Evolutionary conservation across 2,113 vertebrate species (phyloP).

Genomic region (Cnemophilus loriae): DNA sequence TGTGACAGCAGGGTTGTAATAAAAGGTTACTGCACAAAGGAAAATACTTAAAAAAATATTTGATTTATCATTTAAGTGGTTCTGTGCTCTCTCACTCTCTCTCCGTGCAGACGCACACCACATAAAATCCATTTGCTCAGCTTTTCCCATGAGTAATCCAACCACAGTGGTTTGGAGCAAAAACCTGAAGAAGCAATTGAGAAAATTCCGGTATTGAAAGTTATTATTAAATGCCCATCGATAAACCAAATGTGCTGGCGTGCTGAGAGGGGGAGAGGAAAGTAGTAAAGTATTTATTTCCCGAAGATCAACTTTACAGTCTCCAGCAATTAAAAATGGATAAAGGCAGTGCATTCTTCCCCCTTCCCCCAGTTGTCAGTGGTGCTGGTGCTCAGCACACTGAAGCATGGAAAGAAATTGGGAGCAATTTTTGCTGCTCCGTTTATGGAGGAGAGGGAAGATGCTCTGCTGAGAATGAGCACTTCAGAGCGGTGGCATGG

Average conservation of each 20-base stretch:
- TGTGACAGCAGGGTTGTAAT: neutral
- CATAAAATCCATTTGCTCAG: conserved; percentile 70
- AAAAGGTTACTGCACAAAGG: conserved; percentile 16
- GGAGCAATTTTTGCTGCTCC: conserved; percentile 19
- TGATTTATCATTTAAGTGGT: conserved; percentile 37
- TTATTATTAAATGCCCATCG: conserved; percentile 70
- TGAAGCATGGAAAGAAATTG: conserved; percentile 1
- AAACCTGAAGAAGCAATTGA: conserved; percentile 71
- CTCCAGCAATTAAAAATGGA: conserved; percentile 77
- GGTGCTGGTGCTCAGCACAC: neutral
- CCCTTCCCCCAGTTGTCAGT: neutral
- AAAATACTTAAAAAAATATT: neutral
- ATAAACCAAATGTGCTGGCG: conserved; percentile 60
- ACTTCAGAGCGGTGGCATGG: neutral
- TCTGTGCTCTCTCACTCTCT: neutral
- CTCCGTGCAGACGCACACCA: neutral
- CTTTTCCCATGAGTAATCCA: conserved; percentile 70
- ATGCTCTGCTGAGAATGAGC: neutral
- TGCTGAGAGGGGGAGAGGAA: conserved; percentile 55
- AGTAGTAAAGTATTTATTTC: conserved; percentile 70
- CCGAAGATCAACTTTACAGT: conserved; percentile 61
- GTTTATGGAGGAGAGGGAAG: neutral
- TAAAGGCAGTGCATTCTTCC: conserved; percentile 38
- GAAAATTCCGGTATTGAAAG: conserved; percentile 66
- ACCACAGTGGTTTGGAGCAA: conserved; percentile 58